Base-by-base conservation (phyloP, 2,113 vertebrate species). In the Poecilia latipinna region DNA sequence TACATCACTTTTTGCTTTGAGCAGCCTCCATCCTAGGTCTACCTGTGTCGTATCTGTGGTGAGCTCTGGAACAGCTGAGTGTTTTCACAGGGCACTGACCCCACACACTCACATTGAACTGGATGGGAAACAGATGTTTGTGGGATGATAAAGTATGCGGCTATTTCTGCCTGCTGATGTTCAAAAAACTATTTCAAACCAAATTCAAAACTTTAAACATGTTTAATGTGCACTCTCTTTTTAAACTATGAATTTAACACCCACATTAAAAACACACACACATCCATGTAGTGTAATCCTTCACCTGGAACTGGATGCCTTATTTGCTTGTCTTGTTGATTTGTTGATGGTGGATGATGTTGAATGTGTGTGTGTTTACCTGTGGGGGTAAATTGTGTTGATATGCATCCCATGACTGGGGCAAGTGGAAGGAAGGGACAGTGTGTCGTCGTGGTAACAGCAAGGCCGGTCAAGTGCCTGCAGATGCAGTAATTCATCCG, bases 401-500 rank as follows among this genome's bases (percentile, higher is more conserved):
- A 94, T 88, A 65, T 67, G 92, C 12, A 88, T 72, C 10, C 85
- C 91, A 0, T 93, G 94, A 68, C 93, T 93, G 13, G 90, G 91
- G 80, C 90, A 94, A 72, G 93, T 95, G 75, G 93, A 95, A 4
- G 89, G 86, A 68, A 94, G 85, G 1, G 94, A 95, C 73, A 95
- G 82, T 0, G 87, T 86, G 84, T 94, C 94, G 31, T 96, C 95
- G 8, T 88, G 93, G 89, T 96, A 96, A 93, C 95, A 95, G 90
- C 94, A 95, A 72, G 93, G 87, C 12, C 89, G 87, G 81, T 95
- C 96, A 68, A 95, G 87, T 0, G 94, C 90, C 75, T 94, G 94
- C 31, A 96, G 83, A 73, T 96, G 96, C 33, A 97, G 93, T 37
- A 96, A 82, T 90, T 97, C 96, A 72, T 97, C 95, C 0, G 96